Base-by-base conservation (phyloP, 2,888 invertebrate species). In the Ecliptopera silaceata region DNA sequence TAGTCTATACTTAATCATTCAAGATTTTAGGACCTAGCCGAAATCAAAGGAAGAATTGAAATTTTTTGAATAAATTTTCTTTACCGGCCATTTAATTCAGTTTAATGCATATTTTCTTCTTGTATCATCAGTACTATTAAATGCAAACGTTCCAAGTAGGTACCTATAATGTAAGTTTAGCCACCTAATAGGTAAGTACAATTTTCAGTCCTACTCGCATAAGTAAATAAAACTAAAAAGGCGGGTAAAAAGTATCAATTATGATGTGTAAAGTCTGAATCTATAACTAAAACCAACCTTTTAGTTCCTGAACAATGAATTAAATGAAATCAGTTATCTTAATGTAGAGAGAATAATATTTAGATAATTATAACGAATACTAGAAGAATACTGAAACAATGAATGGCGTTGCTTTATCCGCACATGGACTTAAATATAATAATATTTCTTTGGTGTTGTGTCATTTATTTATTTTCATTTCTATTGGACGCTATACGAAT, bases 361-460 rank as follows among this genome's bases (percentile, higher is more conserved):
- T 65, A 71, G 68, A 66, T 18, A 22, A 41, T 12, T 71, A 74
- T 59, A 63, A 66, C 68, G 78, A 84, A 87, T 85, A 86, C 84
- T 86, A 79, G 64, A 75, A 83, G 77, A 88, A 88, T 89, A 89
- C 88, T 86, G 88, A 84, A 86, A 79, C 72, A 78, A 64, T 84
- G 79, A 79, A 84, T 84, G 86, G 86, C 85, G 77, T 82, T 75
- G 79, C 75, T 76, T 75, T 78, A 72, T 77, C 80, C 82, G 80
- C 79, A 74, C 75, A 72, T 82, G 80, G 77, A 85, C 86, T 86
- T 84, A 48, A 29, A 43, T 43, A 77, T 48, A 78, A 77, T 82
- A 79, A 80, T 84, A 86, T 84, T 83, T 90, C 90, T 90, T 90
- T 90, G 90, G 90, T 90, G 89, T 88, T 86, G 84, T 87, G 86